Conservation (phyloP, 2,113 vertebrate genomes). For the Lagenorhynchus albirostris region DNA sequence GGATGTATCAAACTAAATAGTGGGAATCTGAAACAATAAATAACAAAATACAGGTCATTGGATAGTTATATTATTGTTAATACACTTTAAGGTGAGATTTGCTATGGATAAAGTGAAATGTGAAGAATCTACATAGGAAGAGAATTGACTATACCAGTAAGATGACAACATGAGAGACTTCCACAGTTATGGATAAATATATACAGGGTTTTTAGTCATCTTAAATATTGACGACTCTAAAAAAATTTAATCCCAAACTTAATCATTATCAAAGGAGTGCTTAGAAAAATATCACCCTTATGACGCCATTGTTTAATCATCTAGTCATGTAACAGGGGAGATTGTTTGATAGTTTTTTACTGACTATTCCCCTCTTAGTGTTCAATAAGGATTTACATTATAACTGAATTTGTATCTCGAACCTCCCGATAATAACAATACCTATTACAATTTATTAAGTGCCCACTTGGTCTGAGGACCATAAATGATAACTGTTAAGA, state of each 20-base stretch:
- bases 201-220: constrained; percentile 12
- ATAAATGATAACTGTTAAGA: neutral
- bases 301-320: neutral
- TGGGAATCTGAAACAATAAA: constrained; percentile 5
- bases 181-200: neutral
- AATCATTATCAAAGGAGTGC: neutral
- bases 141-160: neutral
- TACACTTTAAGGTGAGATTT: constrained; percentile 12
- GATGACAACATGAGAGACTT: constrained; percentile 8
- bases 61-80: neutral
- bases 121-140: neutral
- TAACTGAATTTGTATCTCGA: constrained; percentile 36
- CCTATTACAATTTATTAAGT: neutral
- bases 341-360: neutral
- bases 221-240: constrained; percentile 11
- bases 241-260: constrained; percentile 24
- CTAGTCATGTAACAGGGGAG: neutral
- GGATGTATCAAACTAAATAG: neutral
- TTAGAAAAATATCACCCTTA: neutral
- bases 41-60: neutral
- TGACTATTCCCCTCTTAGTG: neutral
- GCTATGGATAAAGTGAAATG: neutral
- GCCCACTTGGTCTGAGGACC: neutral
- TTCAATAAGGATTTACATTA: neutral
- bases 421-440: neutral